These are phyloP conservation scores for Antrozous pallidus DNA, from an alignment of 2,797 vertebrate species.

Conservation along the genomic window DNA sequence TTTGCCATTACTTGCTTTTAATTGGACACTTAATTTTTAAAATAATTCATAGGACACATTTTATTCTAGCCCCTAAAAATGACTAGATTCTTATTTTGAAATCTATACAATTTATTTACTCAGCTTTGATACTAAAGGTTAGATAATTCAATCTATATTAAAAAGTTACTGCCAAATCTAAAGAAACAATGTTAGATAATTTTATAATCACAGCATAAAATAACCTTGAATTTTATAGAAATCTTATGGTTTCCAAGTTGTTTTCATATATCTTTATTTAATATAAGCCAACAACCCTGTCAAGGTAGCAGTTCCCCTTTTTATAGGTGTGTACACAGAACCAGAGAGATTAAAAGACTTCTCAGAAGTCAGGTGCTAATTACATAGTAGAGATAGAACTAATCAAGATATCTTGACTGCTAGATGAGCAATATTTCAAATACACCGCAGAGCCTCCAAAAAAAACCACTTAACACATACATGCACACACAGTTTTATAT, in stretches of 20 bases:
- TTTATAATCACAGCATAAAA: not conserved
- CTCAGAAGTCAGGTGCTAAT: not conserved
- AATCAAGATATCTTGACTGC: not conserved
- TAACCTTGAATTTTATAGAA: conserved; percentile 1
- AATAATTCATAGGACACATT: not conserved
- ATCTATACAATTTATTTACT: not conserved
- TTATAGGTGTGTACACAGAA: not conserved
- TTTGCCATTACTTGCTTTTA: conserved; percentile 41
- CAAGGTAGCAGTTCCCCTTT: not conserved
- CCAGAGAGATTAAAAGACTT: conserved; percentile 9
- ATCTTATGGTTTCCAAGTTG: not conserved
- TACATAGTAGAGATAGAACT: not conserved
- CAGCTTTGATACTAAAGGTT: conserved; percentile 13
- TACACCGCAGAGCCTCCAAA: not conserved
- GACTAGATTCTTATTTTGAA: conserved; percentile 31
- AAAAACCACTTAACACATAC: not conserved
- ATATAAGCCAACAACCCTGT: not conserved
- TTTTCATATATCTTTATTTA: not conserved
- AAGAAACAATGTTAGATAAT: not conserved
- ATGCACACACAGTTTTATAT: too few relatives aligned
- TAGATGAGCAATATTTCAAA: not conserved
- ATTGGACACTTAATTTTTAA: conserved; percentile 43
- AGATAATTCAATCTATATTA: not conserved
- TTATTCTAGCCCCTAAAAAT: conserved; percentile 27
- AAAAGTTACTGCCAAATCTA: conserved; percentile 28